A percentile compares a stretch with the other conserved stretches of the same genome.
phyloP scores from a whole-genome alignment of 2,113 vertebrate genomes.

The Actenoides lindsayi region DNA sequence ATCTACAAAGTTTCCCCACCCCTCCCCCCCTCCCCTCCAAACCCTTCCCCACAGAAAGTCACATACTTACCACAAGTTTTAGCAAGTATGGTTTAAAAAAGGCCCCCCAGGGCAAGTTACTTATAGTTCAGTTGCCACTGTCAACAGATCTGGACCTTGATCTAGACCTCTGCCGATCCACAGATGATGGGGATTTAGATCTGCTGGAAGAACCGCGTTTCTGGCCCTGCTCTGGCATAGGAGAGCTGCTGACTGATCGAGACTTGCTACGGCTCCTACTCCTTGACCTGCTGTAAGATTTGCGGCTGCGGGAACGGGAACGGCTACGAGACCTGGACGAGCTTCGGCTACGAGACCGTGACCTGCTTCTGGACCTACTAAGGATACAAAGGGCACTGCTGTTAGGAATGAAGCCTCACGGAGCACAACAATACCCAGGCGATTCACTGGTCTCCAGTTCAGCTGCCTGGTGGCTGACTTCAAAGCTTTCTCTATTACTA shows the following conservation, averaged over 20 bases:
- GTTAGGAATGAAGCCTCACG: rapidly evolving
- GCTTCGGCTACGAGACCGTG: constrained; percentile 88
- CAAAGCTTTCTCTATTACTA: neutral
- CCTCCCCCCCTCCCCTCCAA: constrained; percentile 40
- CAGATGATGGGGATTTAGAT: constrained; percentile 82
- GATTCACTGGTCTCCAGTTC: rapidly evolving
- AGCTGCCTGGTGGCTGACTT: rapidly evolving
- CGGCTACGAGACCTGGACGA: constrained; percentile 88
- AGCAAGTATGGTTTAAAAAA: constrained; percentile 82
- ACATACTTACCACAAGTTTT: constrained; percentile 82
- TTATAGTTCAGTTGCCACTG: constrained; percentile 88
- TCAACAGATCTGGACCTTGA: constrained; percentile 87
- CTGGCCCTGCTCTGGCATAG: constrained; percentile 82
- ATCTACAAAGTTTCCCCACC: constrained; percentile 75
- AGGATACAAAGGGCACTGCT: rapidly evolving
- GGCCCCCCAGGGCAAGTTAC: constrained; percentile 69
- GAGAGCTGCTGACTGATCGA: constrained; percentile 83
- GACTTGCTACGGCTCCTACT: constrained; percentile 85
- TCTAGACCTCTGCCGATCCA: constrained; percentile 83
- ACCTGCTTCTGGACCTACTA: constrained; percentile 90
- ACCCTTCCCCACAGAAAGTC: constrained; percentile 71
- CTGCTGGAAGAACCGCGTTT: constrained; percentile 83
- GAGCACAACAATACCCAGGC: rapidly evolving
- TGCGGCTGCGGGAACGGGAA: constrained; percentile 85
- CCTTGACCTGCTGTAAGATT: constrained; percentile 85